These are phyloP conservation scores for Pyrgilauda ruficollis DNA, from an alignment of 2,113 vertebrate species.

Conservation along the genomic window DNA sequence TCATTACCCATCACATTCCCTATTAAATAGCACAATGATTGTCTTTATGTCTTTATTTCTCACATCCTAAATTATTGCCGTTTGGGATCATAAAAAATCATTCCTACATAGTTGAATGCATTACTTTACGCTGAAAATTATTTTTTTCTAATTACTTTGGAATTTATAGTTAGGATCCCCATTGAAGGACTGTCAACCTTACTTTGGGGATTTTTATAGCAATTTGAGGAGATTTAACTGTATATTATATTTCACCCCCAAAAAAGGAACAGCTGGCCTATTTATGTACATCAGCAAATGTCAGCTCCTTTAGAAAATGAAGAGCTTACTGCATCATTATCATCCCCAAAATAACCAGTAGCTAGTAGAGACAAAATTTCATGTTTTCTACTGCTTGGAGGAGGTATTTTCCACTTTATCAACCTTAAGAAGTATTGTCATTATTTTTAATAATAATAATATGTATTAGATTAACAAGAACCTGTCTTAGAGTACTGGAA, in stretches of 20 bases:
- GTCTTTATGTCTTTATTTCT: slow-evolving; percentile 56
- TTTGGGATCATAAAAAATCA: neutral
- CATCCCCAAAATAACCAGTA: neutral
- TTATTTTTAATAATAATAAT: neutral
- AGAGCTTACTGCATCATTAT: neutral
- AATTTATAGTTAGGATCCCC: neutral
- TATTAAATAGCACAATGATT: slow-evolving; percentile 52
- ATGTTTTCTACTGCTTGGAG: neutral
- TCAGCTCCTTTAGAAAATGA: neutral
- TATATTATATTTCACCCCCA: neutral
- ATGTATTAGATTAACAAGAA: neutral
- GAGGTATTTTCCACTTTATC: neutral
- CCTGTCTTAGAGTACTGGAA: neutral
- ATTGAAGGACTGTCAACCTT: neutral
- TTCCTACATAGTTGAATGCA: neutral
- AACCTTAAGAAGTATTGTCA: neutral
- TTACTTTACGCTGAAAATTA: neutral
- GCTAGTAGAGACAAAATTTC: neutral
- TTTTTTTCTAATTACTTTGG: slow-evolving; percentile 2
- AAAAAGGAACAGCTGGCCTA: slow-evolving; percentile 39
- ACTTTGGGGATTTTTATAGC: neutral
- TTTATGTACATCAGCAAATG: slow-evolving; percentile 8
- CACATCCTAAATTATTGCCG: slow-evolving; percentile 12
- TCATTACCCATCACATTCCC: slow-evolving; percentile 54
- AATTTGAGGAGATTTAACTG: neutral